Base-by-base conservation (phyloP, 2,888 invertebrate genomes). In the Omphaloscelis lunosa region DNA sequence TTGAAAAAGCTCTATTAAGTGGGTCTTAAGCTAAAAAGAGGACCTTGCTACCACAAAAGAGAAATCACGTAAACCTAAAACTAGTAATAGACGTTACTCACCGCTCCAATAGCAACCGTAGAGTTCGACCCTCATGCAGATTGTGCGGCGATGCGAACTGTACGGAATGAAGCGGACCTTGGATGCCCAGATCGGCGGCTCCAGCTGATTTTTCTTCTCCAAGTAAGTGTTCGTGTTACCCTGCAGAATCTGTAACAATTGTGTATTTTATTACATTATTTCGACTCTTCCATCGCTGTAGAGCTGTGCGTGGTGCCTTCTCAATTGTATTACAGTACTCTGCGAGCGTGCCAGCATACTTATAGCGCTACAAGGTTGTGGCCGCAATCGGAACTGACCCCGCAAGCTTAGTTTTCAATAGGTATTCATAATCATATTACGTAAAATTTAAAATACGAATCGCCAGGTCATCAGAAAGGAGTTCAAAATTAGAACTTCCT, bases 201-300 rank as follows among this genome's bases (percentile, higher is more conserved):
- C 98, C 89, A 99, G 97, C 66, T 97, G 97, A 86, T 97, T 97
- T 93, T 98, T 98, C 88, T 98, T 97, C 90, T 98, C 98, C 84
- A 98, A 95, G 93, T 98, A 98, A n/a, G 99, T 98, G 94, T 99
- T 99, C 70, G 97, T 97, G 95, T 99, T 99, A 72, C 98, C 99
- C 58, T 97, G 95, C 85, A 99, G 97, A 80, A 98, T 97, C 98
- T 99, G 97, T 4, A 90, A 85, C 68, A 75, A 84, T 59, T n/a
- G 34, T 34, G 58, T 59, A 34, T 59, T 59, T 59, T 1, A n/a
- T 68, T 34, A 53, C 9, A n/a, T n/a, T n/a, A n/a, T n/a, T n/a
- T n/a, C n/a, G n/a, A 6, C 48, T 15, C 29, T 48, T 23, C 20
- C 15, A 29, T 20, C 23, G 12, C 23, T 23, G 23, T 17, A n/a